A percentile compares a stretch with the other conserved stretches of the same genome.
Conservation (phyloP, 2,888 invertebrate genomes). For the Byasa hedistus region DNA sequence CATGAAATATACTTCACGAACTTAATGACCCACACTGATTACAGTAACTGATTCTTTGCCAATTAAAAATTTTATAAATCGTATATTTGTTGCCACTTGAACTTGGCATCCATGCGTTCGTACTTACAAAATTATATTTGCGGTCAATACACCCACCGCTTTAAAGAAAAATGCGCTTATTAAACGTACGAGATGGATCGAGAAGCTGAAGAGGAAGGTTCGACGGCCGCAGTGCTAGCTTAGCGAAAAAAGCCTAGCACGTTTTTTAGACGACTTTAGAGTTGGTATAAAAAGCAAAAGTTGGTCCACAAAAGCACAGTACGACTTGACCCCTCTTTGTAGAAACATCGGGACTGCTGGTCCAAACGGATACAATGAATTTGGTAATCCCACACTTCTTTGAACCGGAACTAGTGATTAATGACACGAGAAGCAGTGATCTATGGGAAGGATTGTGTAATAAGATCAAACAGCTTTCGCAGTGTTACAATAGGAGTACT, state of each 20-base stretch:
- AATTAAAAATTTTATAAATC: constrained; percentile 44
- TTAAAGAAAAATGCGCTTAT: too few relatives aligned
- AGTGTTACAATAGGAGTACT: constrained; percentile 9
- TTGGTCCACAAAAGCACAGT: constrained; percentile 54
- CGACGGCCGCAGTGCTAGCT: constrained; percentile 37
- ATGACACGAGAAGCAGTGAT: constrained; percentile 12
- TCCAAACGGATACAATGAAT: constrained; percentile 48
- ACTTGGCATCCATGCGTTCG: constrained; percentile 54
- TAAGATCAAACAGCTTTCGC: constrained; percentile 13
- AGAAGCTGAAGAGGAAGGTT: background rate
- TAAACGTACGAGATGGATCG: constrained; percentile 29
- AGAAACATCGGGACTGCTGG: constrained; percentile 43
- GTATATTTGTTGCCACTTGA: constrained; percentile 46
- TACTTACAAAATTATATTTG: constrained; percentile 43
- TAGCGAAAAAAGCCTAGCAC: constrained; percentile 52
- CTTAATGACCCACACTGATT: constrained; percentile 22
- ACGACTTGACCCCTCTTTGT: constrained; percentile 52
- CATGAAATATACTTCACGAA: constrained; percentile 9
- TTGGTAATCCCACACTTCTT: constrained; percentile 52
- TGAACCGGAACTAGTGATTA: constrained; percentile 30
- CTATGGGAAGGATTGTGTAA: constrained; percentile 21
- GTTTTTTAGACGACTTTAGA: constrained; percentile 68
- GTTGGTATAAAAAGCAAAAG: constrained; percentile 69
- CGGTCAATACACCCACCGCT: background rate
- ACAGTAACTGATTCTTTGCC: constrained; percentile 45